phyloP scores from a whole-genome alignment of 2,113 vertebrate genomes.

The Gobius niger region DNA sequence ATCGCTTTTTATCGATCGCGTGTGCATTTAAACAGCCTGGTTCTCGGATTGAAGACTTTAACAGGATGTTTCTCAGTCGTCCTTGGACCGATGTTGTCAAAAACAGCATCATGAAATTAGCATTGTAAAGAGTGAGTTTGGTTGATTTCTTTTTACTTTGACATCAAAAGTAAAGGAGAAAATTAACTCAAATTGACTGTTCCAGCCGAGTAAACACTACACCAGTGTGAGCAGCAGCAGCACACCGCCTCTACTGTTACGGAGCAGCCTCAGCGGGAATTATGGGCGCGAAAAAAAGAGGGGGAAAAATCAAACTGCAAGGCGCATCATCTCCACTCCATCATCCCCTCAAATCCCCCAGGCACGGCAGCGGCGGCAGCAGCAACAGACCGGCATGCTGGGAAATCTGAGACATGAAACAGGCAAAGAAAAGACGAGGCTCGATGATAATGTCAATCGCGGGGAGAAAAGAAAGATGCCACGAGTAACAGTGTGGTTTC shows the following conservation, averaged over 20 bases:
- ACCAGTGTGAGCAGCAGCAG: conserved; percentile 24
- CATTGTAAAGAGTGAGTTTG: too few species aligned
- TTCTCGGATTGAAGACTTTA: too few species aligned
- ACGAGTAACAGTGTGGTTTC: conserved; percentile 57
- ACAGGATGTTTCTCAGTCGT: too few species aligned
- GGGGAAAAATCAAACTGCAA: conserved; percentile 41
- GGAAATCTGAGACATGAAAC: conserved; percentile 52
- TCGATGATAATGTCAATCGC: conserved; percentile 43
- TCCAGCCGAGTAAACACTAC: too few species aligned
- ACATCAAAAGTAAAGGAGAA: too few species aligned
- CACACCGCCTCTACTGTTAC: conserved; percentile 42
- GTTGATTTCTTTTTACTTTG: too few species aligned
- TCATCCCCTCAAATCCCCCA: conserved; percentile 57
- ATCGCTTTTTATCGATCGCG: too few species aligned
- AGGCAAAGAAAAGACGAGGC: conserved; percentile 37
- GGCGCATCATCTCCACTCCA: conserved; percentile 65
- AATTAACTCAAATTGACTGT: too few species aligned
- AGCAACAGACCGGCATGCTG: conserved; percentile 45
- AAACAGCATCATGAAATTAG: too few species aligned
- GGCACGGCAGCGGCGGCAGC: conserved; percentile 37
- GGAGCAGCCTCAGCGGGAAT: conserved; percentile 24
- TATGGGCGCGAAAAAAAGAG: neutral
- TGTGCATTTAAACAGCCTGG: too few species aligned
- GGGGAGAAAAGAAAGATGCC: conserved; percentile 56
- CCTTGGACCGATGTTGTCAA: too few species aligned